A percentile compares a stretch with the other conserved stretches of the same genome.
phyloP scores from a whole-genome alignment of 2,797 vertebrate species.

The Crax fasciolata region DNA sequence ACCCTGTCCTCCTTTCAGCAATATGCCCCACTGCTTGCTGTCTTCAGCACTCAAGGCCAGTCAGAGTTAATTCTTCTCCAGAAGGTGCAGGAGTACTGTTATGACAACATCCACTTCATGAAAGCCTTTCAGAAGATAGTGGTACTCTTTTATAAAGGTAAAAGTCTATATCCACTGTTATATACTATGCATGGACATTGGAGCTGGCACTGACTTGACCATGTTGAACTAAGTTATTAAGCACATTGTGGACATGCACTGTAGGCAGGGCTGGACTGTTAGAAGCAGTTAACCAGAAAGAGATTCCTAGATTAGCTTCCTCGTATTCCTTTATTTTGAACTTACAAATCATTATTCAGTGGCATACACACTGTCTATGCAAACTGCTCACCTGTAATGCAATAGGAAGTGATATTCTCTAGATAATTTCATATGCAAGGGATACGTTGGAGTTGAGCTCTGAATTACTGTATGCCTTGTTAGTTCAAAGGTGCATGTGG shows the following conservation, averaged over 20 bases:
- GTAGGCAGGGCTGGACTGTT: background rate
- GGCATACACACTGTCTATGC: background rate
- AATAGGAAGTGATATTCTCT: background rate
- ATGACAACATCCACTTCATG: conserved; percentile 97
- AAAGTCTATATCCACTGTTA: background rate
- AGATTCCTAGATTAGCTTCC: background rate
- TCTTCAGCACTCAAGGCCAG: conserved; percentile 93
- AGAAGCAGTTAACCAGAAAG: background rate
- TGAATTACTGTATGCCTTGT: background rate
- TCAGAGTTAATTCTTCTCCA: conserved; percentile 92
- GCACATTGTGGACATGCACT: background rate
- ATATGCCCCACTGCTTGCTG: conserved; percentile 92
- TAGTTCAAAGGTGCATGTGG: background rate
- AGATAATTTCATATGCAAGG: background rate
- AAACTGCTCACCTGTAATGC: background rate
- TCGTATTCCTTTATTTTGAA: background rate
- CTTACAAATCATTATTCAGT: background rate
- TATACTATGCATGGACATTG: background rate
- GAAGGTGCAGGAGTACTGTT: conserved; percentile 94
- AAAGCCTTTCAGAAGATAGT: conserved; percentile 96
- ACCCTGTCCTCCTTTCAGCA: conserved; percentile 81
- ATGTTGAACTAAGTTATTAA: background rate
- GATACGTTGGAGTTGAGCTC: background rate
- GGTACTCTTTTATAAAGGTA: conserved; percentile 95
- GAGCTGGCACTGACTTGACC: background rate